Conservation (phyloP, 1,140 invertebrate genomes). For the Campoletis sonorensis region DNA sequence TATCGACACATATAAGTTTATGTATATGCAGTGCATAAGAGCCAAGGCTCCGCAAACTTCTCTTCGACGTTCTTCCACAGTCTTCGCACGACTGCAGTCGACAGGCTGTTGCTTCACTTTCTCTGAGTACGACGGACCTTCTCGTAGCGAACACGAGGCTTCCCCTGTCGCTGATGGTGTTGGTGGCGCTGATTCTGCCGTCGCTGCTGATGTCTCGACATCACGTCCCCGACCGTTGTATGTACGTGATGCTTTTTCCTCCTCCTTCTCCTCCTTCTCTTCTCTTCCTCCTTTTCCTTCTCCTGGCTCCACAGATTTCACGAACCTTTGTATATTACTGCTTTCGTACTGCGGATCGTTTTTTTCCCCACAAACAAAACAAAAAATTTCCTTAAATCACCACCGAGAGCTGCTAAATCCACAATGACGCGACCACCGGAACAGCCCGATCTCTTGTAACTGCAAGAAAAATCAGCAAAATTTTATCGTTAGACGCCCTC, state of each 20-base stretch:
- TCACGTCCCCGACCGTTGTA: slow-evolving; percentile 2
- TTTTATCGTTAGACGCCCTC: background rate
- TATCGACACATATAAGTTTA: background rate
- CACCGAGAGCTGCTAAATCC: slow-evolving; percentile 8
- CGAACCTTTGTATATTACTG: background rate
- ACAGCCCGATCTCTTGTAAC: background rate
- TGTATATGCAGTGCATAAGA: background rate
- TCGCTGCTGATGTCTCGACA: slow-evolving; percentile 15
- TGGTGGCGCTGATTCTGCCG: slow-evolving; percentile 22
- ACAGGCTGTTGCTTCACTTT: slow-evolving; percentile 38
- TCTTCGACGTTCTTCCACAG: slow-evolving; percentile 2
- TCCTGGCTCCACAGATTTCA: slow-evolving; percentile 1
- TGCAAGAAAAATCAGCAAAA: background rate
- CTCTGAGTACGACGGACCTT: slow-evolving; percentile 38
- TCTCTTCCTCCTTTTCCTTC: too few species aligned
- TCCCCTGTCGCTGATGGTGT: background rate
- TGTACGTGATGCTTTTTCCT: slow-evolving; percentile 18
- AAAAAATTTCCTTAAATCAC: slow-evolving; percentile 10
- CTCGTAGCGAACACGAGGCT: slow-evolving; percentile 29
- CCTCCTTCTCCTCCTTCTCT: background rate
- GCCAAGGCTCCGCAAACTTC: background rate
- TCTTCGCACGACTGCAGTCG: slow-evolving; percentile 22
- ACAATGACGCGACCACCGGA: slow-evolving; percentile 1
- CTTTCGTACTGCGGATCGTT: background rate
- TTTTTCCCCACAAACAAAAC: background rate